Percentiles rank a stretch among this genome's conserved stretches.
These are phyloP conservation scores for Steromphala cineraria DNA, from an alignment of 2,888 invertebrate species.

Conservation along the genomic window DNA sequence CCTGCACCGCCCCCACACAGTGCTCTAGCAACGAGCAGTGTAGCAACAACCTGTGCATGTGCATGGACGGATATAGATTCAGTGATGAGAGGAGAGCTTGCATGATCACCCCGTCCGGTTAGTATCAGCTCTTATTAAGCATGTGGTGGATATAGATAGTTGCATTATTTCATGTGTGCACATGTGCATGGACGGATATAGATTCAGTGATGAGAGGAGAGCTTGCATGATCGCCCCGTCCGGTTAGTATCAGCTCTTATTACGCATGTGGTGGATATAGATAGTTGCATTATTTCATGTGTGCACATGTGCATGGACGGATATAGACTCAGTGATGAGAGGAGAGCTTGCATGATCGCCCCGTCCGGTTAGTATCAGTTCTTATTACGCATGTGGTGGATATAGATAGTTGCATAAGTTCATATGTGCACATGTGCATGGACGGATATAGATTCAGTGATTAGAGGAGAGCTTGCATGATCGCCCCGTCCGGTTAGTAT, in stretches of 20 bases:
- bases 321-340: background rate
- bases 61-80: background rate
- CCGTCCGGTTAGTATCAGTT: background rate
- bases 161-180: no score
- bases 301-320: background rate
- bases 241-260: background rate
- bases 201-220: background rate
- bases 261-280: background rate
- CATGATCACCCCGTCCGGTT: background rate
- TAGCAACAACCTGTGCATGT: background rate
- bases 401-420: no score
- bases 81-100: background rate
- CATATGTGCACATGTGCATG: background rate
- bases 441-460: background rate
- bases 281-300: no score
- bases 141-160: no score
- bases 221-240: background rate
- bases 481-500: background rate
- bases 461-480: background rate
- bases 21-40: background rate
- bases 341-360: background rate
- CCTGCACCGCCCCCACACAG: background rate
- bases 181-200: background rate
- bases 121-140: background rate
- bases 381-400: background rate